phyloP scores from a whole-genome alignment of 2,888 invertebrate genomes.

The Automeris io region DNA sequence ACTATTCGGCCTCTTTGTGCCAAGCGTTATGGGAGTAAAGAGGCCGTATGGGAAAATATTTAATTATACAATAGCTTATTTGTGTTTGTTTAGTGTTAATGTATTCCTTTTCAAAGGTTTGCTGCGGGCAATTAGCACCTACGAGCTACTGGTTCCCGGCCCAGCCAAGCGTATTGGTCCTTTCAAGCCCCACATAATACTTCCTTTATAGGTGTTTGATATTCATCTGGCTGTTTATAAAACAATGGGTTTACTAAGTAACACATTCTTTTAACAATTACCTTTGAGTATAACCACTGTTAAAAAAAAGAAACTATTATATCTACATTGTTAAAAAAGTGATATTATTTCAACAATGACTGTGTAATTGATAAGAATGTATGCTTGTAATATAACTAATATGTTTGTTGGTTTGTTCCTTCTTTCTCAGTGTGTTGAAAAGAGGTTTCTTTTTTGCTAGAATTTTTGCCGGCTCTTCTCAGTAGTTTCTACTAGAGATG shows the following conservation, averaged over 20 bases:
- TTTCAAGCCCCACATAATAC: neutral
- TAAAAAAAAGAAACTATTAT: no score
- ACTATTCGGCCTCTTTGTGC: slow-evolving; percentile 55
- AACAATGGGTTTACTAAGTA: neutral
- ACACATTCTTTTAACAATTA: no score
- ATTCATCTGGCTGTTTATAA: neutral
- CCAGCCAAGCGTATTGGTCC: slow-evolving; percentile 25
- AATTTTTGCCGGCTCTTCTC: no score
- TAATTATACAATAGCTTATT: slow-evolving; percentile 76
- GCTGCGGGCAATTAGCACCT: slow-evolving; percentile 66
- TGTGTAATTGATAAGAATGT: no score
- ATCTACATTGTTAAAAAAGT: no score
- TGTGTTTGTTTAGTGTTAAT: slow-evolving; percentile 75
- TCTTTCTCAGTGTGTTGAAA: no score
- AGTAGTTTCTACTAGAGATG: no score
- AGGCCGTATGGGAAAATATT: slow-evolving; percentile 71
- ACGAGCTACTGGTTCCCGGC: slow-evolving; percentile 48
- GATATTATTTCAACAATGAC: no score
- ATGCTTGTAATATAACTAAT: no score
- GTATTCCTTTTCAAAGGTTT: slow-evolving; percentile 62
- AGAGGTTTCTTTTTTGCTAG: no score
- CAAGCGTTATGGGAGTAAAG: slow-evolving; percentile 39
- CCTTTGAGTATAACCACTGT: no score
- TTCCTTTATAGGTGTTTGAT: neutral
- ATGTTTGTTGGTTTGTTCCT: no score